phyloP scores from a whole-genome alignment of 2,113 vertebrate species.

The Capricornis sumatraensis region DNA sequence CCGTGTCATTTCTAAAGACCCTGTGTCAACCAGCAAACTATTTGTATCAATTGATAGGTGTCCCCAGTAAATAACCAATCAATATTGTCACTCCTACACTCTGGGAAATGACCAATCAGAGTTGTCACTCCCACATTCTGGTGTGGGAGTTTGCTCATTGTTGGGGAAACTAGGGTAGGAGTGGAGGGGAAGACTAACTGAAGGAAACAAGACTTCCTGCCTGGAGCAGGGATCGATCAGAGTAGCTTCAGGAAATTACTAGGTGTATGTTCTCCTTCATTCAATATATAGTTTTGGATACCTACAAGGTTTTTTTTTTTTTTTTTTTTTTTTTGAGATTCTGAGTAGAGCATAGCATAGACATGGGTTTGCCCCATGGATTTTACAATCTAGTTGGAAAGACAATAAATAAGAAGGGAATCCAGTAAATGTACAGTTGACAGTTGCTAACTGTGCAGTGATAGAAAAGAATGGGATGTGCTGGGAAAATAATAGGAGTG shows the following conservation, averaged over 20 bases:
- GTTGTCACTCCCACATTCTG: neutral
- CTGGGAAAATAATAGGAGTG: neutral
- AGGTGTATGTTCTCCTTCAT: neutral
- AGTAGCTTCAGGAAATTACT: neutral
- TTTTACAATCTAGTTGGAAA: neutral
- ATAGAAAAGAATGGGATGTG: neutral
- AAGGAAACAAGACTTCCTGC: neutral
- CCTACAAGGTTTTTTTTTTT: neutral
- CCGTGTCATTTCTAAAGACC: neutral
- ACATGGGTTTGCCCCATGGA: no score
- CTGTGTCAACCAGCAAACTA: neutral
- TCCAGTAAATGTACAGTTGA: neutral
- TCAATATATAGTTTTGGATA: neutral
- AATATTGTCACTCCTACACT: neutral
- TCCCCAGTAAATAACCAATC: neutral
- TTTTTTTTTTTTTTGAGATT: neutral
- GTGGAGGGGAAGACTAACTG: neutral
- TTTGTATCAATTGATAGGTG: neutral
- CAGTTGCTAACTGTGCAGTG: neutral
- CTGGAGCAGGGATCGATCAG: neutral
- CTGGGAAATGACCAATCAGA: neutral
- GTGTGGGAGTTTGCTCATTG: neutral
- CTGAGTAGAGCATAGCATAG: neutral
- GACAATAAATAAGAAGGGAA: neutral
- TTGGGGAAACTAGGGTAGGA: neutral